Evolutionary conservation across 2,888 invertebrate species (phyloP).

Genomic region (Spisula subtruncata): DNA sequence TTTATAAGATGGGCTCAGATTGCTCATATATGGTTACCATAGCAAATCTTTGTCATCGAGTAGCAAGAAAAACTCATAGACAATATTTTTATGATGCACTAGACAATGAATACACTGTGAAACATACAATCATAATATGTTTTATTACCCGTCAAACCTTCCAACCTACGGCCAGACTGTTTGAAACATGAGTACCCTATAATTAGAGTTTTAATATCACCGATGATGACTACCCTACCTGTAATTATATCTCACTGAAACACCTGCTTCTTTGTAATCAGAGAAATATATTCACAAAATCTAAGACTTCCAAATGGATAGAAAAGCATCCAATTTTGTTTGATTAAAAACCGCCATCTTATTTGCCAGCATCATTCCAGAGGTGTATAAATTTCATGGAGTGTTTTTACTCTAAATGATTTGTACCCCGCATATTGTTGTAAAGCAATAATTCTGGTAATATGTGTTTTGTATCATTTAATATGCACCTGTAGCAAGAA

Average conservation of each 20-base stretch:
- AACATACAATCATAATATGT: slow-evolving; percentile 31
- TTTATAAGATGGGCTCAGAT: background rate
- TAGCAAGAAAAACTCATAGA: slow-evolving; percentile 6
- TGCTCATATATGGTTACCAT: slow-evolving; percentile 10
- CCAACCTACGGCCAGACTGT: slow-evolving; percentile 25
- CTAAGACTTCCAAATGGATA: slow-evolving; percentile 8
- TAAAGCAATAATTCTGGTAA: background rate
- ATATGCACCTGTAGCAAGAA: background rate
- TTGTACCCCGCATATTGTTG: background rate
- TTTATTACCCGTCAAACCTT: slow-evolving; percentile 19
- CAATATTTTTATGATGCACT: background rate
- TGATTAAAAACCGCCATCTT: slow-evolving; percentile 26
- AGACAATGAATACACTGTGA: slow-evolving; percentile 19
- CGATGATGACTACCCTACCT: slow-evolving; percentile 56
- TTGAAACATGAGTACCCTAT: slow-evolving; percentile 47
- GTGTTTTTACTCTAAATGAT: background rate
- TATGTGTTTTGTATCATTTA: background rate
- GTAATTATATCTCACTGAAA: slow-evolving; percentile 55
- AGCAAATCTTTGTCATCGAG: slow-evolving; percentile 3
- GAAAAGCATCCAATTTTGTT: background rate
- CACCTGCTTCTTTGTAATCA: slow-evolving; percentile 60
- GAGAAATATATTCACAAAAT: slow-evolving; percentile 38
- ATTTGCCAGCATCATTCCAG: background rate
- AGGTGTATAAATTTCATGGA: background rate
- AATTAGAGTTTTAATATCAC: slow-evolving; percentile 62